Evolutionary conservation across 2,113 vertebrate species (phyloP), one percentile per base, ranked within the genome.

Genomic region (Mastomys natalensis): DNA sequence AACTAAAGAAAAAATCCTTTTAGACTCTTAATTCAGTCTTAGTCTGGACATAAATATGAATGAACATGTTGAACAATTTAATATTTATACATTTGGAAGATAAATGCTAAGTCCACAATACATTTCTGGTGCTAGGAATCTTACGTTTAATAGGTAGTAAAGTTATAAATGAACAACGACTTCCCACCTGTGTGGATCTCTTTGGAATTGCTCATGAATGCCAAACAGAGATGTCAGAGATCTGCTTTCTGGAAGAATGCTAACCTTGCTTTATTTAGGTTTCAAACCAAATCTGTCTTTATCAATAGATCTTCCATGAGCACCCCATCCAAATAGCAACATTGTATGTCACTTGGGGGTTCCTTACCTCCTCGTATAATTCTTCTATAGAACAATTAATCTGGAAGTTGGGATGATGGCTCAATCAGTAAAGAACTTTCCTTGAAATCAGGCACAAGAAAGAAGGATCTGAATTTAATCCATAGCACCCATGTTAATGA

Each of bases 41-140:
- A 62, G 31, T 74, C 40, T 84, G 48, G 15, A 45, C 70, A 51
- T 92, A 66, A 51, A 16, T 51, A 77, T 86, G 74, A 24, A 58
- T 53, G 9, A 1, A 0, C 31, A 43, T 9, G 10, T 86, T 68
- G 43, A 68, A 91, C 94, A 68, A 70, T 85, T 80, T 77, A 89
- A 22, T 72, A 53, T 96, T 74, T 85, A n/a, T 60, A 93, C 64
- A 74, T 78, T 80, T 89, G 93, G 72, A 87, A 40, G 94, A 96
- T 60, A 90, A 85, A 55, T 43, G n/a, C 10, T 21, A 51, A 89
- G 40, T 77, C 29, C 60, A 66, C 37, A 53, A 48, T 85, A 58
- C 19, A 7, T 53, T 85, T 74, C 45, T 82, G 76, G 0, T 76
- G 60, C 34, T 62, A 16, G 16, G 12, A 10, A 68, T 73, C 31